Percentiles rank a stretch among this genome's conserved stretches.
Conservation (phyloP, 2,113 vertebrate genomes). For the Machaerirhynchus nigripectus region DNA sequence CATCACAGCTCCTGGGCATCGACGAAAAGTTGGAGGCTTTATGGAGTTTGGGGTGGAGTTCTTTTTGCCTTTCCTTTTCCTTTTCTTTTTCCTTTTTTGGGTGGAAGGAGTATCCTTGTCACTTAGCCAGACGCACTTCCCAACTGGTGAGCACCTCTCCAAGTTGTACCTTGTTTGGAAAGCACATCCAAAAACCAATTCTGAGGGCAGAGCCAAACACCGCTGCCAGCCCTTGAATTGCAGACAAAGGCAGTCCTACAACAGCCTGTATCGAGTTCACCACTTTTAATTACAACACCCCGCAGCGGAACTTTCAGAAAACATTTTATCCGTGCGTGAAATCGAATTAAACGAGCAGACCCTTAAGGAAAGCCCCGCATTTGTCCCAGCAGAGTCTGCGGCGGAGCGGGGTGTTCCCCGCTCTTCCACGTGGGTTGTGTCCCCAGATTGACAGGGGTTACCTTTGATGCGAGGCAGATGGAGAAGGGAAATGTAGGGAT, state of each 20-base stretch:
- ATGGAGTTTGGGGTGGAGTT: not conserved
- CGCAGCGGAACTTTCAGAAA: not conserved
- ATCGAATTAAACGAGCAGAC: not conserved
- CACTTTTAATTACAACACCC: conserved; percentile 17
- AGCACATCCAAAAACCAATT: not conserved
- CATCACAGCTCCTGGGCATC: rapidly evolving
- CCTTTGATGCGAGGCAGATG: conserved; percentile 38
- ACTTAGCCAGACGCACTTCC: not conserved
- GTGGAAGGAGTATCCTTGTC: not conserved
- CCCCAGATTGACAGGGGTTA: not conserved
- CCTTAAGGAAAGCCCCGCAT: not conserved
- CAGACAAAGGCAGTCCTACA: not conserved
- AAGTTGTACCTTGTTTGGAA: not conserved
- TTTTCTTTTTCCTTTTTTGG: not conserved
- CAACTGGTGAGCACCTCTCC: not conserved
- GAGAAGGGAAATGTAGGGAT: conserved; percentile 12
- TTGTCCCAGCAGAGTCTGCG: not conserved
- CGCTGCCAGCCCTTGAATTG: not conserved
- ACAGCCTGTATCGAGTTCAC: not conserved
- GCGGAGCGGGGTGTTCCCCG: not conserved
- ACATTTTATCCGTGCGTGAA: not conserved
- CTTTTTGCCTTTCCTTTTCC: not conserved
- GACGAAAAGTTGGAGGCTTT: not conserved
- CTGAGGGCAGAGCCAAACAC: rapidly evolving
- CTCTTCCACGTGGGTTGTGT: not conserved